phyloP scores from a whole-genome alignment of 2,113 vertebrate genomes.

The Centropus bengalensis region DNA sequence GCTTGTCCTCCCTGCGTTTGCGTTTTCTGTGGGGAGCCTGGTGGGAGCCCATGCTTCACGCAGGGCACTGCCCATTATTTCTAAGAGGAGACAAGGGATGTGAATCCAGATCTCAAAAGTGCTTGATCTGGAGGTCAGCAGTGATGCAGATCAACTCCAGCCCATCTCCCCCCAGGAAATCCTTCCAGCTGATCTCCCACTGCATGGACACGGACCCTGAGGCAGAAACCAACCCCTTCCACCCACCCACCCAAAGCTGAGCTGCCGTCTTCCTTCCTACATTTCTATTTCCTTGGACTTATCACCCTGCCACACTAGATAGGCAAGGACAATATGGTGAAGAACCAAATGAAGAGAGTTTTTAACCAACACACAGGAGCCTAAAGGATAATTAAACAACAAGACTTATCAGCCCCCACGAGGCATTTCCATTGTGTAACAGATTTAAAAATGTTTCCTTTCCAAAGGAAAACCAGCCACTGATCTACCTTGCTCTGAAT shows the following conservation, averaged over 20 bases:
- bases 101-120: accelerated
- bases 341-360: slow-evolving; percentile 25
- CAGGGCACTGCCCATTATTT: accelerated
- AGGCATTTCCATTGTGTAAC: slow-evolving; percentile 34
- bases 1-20: background rate
- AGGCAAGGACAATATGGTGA: background rate
- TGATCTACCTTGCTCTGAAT: slow-evolving; percentile 30
- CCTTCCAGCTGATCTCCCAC: background rate
- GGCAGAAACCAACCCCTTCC: background rate
- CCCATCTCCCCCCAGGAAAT: background rate
- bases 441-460: slow-evolving; percentile 58
- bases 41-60: accelerated
- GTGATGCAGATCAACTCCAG: background rate
- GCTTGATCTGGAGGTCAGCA: background rate
- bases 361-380: slow-evolving; percentile 10
- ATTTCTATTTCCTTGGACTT: background rate
- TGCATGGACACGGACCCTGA: background rate
- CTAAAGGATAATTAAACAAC: slow-evolving; percentile 60
- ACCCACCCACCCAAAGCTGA: background rate
- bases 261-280: background rate
- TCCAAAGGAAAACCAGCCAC: slow-evolving; percentile 20
- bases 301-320: background rate
- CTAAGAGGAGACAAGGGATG: background rate
- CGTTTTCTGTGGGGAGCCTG: accelerated
- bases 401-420: background rate